A percentile compares a stretch with the other conserved stretches of the same genome.
These are phyloP conservation scores for Machimus rusticus DNA, from an alignment of 2,888 invertebrate species.

Conservation along the genomic window DNA sequence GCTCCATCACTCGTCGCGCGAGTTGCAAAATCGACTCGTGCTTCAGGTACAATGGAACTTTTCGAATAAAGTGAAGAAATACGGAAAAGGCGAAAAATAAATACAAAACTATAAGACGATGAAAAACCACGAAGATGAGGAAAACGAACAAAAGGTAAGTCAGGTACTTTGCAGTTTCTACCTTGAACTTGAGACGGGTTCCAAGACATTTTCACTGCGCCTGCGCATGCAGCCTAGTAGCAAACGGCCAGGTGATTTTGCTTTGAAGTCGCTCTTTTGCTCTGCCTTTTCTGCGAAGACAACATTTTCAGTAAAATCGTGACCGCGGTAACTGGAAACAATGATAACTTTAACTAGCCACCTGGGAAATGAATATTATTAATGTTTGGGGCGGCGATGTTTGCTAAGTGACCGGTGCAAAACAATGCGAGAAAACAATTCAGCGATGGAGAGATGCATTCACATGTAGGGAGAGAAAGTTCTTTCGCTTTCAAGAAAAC, in stretches of 20 bases:
- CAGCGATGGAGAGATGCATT: background rate
- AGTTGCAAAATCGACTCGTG: background rate
- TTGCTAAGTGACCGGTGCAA: background rate
- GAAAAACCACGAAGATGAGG: background rate
- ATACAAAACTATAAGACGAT: background rate
- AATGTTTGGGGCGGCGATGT: background rate
- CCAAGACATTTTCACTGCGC: slow-evolving; percentile 5
- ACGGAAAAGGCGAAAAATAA: background rate
- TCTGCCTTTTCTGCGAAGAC: background rate
- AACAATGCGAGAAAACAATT: background rate
- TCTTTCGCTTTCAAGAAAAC: background rate
- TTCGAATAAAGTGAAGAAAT: background rate
- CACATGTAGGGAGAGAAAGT: background rate
- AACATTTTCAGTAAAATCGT: background rate
- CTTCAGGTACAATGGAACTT: background rate
- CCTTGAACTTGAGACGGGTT: slow-evolving; percentile 32
- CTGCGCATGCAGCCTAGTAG: background rate
- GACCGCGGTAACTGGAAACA: background rate
- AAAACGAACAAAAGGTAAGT: background rate
- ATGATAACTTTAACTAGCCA: background rate
- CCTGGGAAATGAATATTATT: background rate
- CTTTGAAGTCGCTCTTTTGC: background rate
- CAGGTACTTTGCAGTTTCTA: background rate
- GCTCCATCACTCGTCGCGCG: background rate
- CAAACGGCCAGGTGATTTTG: background rate